Evolutionary conservation across 2,113 vertebrate species (phyloP).

Genomic region (Rhizomys pruinosus): DNA sequence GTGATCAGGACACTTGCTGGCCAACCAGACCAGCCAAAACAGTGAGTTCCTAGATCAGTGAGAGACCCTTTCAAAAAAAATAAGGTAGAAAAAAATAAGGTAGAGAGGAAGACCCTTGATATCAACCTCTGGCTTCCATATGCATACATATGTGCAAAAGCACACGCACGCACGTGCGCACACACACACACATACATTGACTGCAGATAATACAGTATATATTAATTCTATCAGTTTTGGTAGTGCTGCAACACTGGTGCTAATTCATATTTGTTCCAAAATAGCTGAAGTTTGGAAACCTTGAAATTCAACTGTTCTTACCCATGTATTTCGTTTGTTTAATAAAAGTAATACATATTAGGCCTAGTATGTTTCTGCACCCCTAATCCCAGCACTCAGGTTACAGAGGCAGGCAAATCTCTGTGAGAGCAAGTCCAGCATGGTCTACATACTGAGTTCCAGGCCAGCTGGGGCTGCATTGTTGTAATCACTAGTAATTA

Average conservation of each 20-base stretch:
- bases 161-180: not conserved
- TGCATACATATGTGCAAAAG: not conserved
- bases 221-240: not conserved
- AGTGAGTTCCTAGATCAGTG: too few species aligned
- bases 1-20: not conserved
- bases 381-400: too few species aligned
- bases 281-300: not conserved
- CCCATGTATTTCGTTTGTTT: not conserved
- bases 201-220: not conserved
- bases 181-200: not conserved
- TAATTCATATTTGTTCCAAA: not conserved
- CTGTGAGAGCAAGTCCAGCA: too few species aligned
- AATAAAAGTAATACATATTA: conserved; percentile 39
- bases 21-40: not conserved
- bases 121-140: not conserved
- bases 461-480: not conserved
- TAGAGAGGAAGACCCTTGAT: not conserved
- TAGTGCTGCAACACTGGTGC: not conserved
- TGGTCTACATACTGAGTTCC: too few species aligned
- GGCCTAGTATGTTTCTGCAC: too few species aligned
- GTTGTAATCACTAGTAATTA: conserved; percentile 24
- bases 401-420: too few species aligned
- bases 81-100: not conserved
- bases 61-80: not conserved
- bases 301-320: not conserved